These are phyloP conservation scores for Phocides pigmalion DNA, from an alignment of 1,140 invertebrate genomes.

Conservation along the genomic window DNA sequence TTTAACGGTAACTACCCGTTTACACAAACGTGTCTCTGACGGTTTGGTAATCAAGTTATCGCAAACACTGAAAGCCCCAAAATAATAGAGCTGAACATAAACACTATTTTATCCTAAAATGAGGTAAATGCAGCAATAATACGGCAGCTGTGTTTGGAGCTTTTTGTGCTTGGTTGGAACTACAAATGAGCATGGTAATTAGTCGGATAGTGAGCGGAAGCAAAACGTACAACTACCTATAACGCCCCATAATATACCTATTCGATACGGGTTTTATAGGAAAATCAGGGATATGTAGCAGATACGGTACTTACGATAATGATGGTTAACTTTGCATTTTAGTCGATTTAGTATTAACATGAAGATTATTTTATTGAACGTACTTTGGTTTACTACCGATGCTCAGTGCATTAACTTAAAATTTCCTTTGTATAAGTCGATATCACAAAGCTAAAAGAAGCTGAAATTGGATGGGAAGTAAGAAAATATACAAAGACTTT, in stretches of 20 bases:
- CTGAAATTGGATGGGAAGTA: not conserved
- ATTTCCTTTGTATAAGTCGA: too few relatives aligned
- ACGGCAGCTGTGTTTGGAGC: not conserved
- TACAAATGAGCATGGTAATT: not conserved
- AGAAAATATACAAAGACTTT: constrained; percentile 1
- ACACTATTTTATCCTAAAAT: not conserved
- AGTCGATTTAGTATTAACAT: too few relatives aligned
- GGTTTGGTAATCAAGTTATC: constrained; percentile 19
- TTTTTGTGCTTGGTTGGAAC: not conserved
- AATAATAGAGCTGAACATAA: not conserved
- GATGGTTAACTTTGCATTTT: too few relatives aligned
- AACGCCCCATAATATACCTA: too few relatives aligned
- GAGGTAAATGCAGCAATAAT: not conserved
- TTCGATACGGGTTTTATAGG: too few relatives aligned
- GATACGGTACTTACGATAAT: too few relatives aligned
- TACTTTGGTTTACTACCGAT: too few relatives aligned
- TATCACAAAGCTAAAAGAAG: not conserved
- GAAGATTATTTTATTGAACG: too few relatives aligned
- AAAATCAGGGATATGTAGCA: too few relatives aligned
- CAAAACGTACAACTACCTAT: too few relatives aligned
- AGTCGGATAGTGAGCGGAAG: not conserved
- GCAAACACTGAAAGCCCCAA: constrained; percentile 4
- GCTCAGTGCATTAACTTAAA: too few relatives aligned
- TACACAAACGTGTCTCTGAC: constrained; percentile 24
- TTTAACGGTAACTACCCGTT: constrained; percentile 19